Conservation (phyloP, 1,140 invertebrate species). For the Euwallacea fornicatus region DNA sequence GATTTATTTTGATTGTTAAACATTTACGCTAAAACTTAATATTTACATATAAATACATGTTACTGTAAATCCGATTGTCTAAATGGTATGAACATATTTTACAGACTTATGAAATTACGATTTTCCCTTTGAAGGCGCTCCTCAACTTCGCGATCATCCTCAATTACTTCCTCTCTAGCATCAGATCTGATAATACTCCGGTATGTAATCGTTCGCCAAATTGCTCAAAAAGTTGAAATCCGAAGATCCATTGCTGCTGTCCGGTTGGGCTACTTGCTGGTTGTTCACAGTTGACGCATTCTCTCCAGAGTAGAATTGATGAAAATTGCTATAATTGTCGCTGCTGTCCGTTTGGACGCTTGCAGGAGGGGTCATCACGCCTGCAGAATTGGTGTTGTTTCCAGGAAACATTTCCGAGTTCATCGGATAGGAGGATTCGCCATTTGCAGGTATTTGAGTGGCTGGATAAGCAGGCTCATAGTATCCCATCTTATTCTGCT, state of each 20-base stretch:
- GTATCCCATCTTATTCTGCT: slow-evolving; percentile 44
- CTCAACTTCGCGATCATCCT: background rate
- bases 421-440: slow-evolving; percentile 50
- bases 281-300: slow-evolving; percentile 49
- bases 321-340: slow-evolving; percentile 68
- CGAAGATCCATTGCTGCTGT: slow-evolving; percentile 86
- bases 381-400: slow-evolving; percentile 42
- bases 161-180: slow-evolving; percentile 16
- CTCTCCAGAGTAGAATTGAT: slow-evolving; percentile 68
- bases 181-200: slow-evolving; percentile 87
- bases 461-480: slow-evolving; percentile 50
- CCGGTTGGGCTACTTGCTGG: slow-evolving; percentile 59
- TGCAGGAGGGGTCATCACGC: slow-evolving; percentile 59
- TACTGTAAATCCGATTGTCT: slow-evolving; percentile 12
- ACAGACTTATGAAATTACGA: background rate
- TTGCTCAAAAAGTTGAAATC: slow-evolving; percentile 92
- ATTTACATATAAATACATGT: slow-evolving; percentile 20
- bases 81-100: background rate
- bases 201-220: slow-evolving; percentile 86
- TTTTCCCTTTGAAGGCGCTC: background rate
- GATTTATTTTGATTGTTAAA: too few species aligned
- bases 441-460: slow-evolving; percentile 46
- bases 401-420: slow-evolving; percentile 44
- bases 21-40: background rate
- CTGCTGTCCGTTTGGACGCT: slow-evolving; percentile 60